Percentiles rank a stretch among this genome's conserved stretches.
phyloP scores from a whole-genome alignment of 2,113 vertebrate genomes.

The Speoplatyrhinus poulsoni region DNA sequence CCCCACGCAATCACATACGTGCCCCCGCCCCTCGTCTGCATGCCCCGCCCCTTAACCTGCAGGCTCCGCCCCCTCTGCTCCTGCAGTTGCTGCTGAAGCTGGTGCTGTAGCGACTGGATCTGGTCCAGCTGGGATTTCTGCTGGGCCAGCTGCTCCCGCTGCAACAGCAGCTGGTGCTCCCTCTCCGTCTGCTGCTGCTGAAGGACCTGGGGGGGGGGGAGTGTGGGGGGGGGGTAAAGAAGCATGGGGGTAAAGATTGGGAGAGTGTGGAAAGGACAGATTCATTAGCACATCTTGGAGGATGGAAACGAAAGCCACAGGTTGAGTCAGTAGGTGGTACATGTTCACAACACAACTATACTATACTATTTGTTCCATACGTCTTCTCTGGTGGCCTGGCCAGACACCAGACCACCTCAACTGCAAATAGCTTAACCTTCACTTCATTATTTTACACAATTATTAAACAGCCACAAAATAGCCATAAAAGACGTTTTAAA shows the following conservation, averaged over 20 bases:
- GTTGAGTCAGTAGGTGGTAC: too few species aligned
- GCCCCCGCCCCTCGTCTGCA: conserved; percentile 7
- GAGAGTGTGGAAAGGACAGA: neutral
- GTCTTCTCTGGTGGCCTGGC: too few species aligned
- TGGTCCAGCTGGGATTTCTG: conserved; percentile 96
- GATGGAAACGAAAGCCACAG: neutral
- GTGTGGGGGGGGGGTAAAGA: neutral
- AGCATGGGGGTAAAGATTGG: neutral
- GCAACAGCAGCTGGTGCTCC: conserved; percentile 90
- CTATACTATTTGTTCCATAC: neutral
- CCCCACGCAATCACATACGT: too few species aligned
- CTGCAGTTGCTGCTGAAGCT: conserved; percentile 94
- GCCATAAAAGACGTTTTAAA: too few species aligned
- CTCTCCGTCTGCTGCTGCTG: conserved; percentile 96
- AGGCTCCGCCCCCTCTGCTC: conserved; percentile 91
- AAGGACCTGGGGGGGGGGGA: conserved; percentile 78
- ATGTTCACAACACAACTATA: neutral
- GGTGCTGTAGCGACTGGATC: conserved; percentile 96
- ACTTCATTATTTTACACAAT: too few species aligned
- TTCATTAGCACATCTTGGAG: too few species aligned
- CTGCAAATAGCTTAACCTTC: too few species aligned
- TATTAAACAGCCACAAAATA: too few species aligned
- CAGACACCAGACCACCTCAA: too few species aligned
- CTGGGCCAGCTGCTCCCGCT: conserved; percentile 94
- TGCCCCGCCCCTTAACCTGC: conserved; percentile 48